These are phyloP conservation scores for Dromococcyx pavoninus DNA, from an alignment of 2,797 vertebrate species.

Conservation along the genomic window DNA sequence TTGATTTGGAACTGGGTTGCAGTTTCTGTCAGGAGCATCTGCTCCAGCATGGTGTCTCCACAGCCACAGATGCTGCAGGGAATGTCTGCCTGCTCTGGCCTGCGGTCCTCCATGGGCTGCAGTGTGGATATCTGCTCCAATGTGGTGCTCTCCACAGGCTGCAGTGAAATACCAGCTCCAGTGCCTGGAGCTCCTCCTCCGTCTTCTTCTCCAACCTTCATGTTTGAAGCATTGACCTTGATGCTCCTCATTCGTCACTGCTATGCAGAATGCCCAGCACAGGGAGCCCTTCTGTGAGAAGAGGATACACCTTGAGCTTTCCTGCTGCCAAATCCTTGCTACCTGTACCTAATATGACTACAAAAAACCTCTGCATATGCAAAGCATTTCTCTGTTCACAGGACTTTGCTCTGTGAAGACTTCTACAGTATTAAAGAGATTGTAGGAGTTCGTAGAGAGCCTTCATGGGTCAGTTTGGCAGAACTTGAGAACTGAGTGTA, in stretches of 20 bases:
- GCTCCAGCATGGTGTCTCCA: background rate
- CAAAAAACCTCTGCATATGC: background rate
- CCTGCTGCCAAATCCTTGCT: background rate
- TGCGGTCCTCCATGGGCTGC: background rate
- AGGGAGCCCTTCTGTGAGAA: background rate
- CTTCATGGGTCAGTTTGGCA: background rate
- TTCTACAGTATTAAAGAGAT: background rate
- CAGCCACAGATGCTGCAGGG: background rate
- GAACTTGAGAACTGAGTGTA: background rate
- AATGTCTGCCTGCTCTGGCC: background rate
- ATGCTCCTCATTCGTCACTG: fast-evolving
- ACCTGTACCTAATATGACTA: too few relatives aligned
- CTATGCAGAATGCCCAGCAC: background rate
- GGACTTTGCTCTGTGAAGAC: background rate
- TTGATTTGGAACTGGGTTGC: background rate
- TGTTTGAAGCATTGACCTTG: background rate
- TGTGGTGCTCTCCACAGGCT: background rate
- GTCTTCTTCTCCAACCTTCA: background rate
- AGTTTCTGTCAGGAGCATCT: background rate
- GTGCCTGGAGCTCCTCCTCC: background rate
- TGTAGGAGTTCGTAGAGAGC: background rate
- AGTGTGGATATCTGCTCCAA: background rate
- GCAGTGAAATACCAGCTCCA: background rate
- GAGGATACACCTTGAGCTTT: background rate
- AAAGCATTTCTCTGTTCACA: background rate